Evolutionary conservation across 2,888 invertebrate species (phyloP), one percentile per base, ranked within the genome.

Genomic region (Andricus quercusramuli): DNA sequence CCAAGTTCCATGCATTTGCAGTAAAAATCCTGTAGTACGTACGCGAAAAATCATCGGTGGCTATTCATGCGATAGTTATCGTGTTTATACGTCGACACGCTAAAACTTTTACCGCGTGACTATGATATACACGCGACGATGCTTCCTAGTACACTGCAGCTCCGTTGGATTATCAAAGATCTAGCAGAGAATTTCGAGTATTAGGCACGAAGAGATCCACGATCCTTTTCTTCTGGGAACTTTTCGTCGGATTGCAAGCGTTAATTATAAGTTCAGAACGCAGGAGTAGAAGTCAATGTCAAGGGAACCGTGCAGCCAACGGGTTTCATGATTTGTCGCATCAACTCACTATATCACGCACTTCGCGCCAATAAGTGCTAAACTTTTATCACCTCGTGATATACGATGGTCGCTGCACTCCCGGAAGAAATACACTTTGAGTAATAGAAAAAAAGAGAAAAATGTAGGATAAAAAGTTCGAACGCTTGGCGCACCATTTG

Each of bases 351-450:
- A 59, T 32, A 67, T 51, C 78, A 44, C 76, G 32, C 66, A 47
- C 76, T 56, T 51, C 78, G 79, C 79, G 79, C 81, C 82, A 81
- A 84, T 83, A 83, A 84, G 80, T 80, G 84, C 82, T 81, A 81
- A 84, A 84, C 84, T 84, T 84, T 84, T 84, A 84, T 84, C 84
- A 80, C 81, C 80, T 83, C 68, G 80, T 81, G 82, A 82, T 81
- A 79, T 82, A 81, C 80, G 74, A 66, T 78, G 65, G 64, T 41
- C 65, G 29, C 77, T 77, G 79, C 80, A 79, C 80, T 79, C 79
- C 68, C 65, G 41, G 51, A 79, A 82, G 68, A 79, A 79, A 82
- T 82, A 81, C 80, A 82, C 81, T 79, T 74, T 59, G 79, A 76
- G 80, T 80, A 80, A 80, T 80, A 80, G 79, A 83, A 80, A 79